phyloP scores from a whole-genome alignment of 2,113 vertebrate genomes.

The Mirza zaza region DNA sequence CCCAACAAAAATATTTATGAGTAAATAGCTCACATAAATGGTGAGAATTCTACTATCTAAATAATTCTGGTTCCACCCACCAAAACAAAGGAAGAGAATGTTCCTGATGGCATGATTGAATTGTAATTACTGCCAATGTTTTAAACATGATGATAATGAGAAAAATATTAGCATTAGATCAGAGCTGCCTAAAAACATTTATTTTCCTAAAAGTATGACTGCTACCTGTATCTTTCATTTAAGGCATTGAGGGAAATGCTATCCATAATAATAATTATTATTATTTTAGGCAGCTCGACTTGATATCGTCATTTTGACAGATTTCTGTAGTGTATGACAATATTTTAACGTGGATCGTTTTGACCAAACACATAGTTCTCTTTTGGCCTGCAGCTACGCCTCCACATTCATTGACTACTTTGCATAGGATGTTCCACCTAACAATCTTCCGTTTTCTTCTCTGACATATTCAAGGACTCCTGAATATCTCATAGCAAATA shows the following conservation, averaged over 20 bases:
- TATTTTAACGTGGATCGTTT: not conserved
- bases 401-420: conserved; percentile 48
- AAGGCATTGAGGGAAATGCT: not conserved
- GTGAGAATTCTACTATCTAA: conserved; percentile 36
- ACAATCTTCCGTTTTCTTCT: conserved; percentile 72
- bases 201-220: not conserved
- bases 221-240: conserved; percentile 7
- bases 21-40: conserved; percentile 68
- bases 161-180: conserved; percentile 64
- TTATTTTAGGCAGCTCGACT: not conserved
- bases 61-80: conserved; percentile 53
- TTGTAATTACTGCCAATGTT: conserved; percentile 68
- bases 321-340: not conserved
- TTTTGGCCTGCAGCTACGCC: conserved; percentile 55
- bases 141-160: conserved; percentile 65
- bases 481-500: conserved; percentile 58
- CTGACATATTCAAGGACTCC: conserved; percentile 76
- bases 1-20: conserved; percentile 74
- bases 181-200: conserved; percentile 37
- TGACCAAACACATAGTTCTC: not conserved
- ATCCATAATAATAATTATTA: not conserved
- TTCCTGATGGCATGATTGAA: conserved; percentile 51
- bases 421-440: conserved; percentile 51
- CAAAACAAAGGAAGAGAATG: conserved; percentile 48
- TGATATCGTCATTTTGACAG: not conserved